These are phyloP conservation scores for Polymixis flavicincta DNA, from an alignment of 2,888 invertebrate species.

Conservation along the genomic window DNA sequence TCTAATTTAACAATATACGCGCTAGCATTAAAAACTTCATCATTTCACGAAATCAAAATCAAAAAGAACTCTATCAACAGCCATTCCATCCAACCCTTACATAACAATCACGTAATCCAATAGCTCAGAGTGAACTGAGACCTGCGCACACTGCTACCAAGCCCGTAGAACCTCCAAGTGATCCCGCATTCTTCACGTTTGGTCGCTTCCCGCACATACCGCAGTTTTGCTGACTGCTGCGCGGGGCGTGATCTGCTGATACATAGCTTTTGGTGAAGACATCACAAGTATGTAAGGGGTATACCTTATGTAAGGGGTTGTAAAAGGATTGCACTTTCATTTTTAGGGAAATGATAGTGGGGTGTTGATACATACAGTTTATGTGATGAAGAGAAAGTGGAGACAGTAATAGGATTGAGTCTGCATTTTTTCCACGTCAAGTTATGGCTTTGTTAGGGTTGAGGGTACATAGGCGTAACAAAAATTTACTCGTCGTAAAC, in stretches of 20 bases:
- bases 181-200: conserved; percentile 37
- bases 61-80: background rate
- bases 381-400: conserved; percentile 2
- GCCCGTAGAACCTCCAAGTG: background rate
- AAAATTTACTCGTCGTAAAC: background rate
- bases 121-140: conserved; percentile 36
- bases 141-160: conserved; percentile 29
- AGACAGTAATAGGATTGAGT: background rate
- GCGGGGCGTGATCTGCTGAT: conserved; percentile 37
- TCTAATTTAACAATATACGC: background rate
- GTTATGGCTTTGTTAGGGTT: background rate
- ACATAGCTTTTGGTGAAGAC: conserved; percentile 25
- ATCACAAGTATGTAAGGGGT: background rate
- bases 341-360: conserved; percentile 14
- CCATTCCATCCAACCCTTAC: conserved; percentile 3
- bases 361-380: conserved; percentile 37
- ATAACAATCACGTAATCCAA: conserved; percentile 26
- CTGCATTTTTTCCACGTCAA: background rate
- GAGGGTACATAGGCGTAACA: background rate
- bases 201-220: conserved; percentile 21
- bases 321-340: conserved; percentile 29
- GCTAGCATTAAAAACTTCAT: background rate
- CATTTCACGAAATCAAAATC: background rate
- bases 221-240: conserved; percentile 42
- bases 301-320: conserved; percentile 5